Base-by-base conservation (phyloP, 1,140 invertebrate genomes). In the Zaprionus vittiger region DNA sequence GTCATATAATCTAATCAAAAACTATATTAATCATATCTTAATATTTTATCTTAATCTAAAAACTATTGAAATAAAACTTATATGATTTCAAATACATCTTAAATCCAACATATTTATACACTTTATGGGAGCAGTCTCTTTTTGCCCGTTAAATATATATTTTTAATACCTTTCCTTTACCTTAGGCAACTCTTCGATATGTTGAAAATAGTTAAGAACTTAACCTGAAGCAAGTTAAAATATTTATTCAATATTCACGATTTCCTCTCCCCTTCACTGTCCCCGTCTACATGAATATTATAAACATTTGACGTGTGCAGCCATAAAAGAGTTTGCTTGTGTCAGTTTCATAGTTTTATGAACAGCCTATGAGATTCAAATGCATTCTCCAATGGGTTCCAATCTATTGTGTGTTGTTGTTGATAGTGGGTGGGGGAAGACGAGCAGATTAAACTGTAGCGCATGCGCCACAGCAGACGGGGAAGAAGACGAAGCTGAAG, bases 401-500 rank as follows among this genome's bases (percentile, higher is more conserved):
- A 74, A 49, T 41, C 55, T 57, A 26, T 62, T 49, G 54, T 66
- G 34, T 47, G 14, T 5, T 17, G 41, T 17, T 17, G 7, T 17
- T 4, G 41, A 9, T 6, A 44, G 24, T 44, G 9, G 9, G 24
- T 44, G 9, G 9, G 9, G 31, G 31, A 3, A 34, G 31, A 34
- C 31, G n/a, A 81, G 77, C 49, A 62, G 61, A 76, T 60, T 37
- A 82, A 73, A 77, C 71, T 67, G 69, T 77, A 79, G 83, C 79
- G 83, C 82, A 82, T 85, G 82, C 82, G 83, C 83, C 83, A 80
- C 70, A 73, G 57, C 38, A 47, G 7, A 66, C 26, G 63, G 44
- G 47, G 69, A 59, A 9, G 17, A 64, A 34, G 28, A 44, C 14
- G 14, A 41, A 41, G 1, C 14, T 14, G 12, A n/a, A 9, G 20